phyloP scores from a whole-genome alignment of 1,140 invertebrate genomes.

The Lepeophtheirus salmonis region DNA sequence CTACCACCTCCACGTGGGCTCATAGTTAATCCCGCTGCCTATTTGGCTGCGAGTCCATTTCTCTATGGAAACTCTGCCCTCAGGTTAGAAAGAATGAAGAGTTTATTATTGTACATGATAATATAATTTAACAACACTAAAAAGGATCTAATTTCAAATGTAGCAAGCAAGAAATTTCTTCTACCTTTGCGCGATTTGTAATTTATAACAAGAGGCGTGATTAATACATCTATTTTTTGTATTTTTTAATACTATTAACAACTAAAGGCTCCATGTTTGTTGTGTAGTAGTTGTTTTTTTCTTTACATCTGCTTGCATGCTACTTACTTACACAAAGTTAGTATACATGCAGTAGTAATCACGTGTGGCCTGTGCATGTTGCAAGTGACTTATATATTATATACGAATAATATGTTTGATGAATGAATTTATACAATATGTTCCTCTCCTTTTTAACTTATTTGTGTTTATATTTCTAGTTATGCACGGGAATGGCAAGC shows the following conservation, averaged over 20 bases:
- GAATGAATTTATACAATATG: too few species aligned
- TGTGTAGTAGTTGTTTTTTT: too few species aligned
- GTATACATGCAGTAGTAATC: too few species aligned
- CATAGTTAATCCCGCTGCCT: slow-evolving; percentile 11
- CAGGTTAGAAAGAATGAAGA: slow-evolving; percentile 5
- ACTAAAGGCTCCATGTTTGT: not conserved
- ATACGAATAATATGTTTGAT: too few species aligned
- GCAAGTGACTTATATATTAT: too few species aligned
- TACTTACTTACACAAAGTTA: too few species aligned
- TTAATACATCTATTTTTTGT: not conserved
- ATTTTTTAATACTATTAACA: not conserved
- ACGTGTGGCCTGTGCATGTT: too few species aligned
- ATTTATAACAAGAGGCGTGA: not conserved
- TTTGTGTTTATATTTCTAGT: not conserved
- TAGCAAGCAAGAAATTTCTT: not conserved
- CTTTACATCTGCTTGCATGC: too few species aligned
- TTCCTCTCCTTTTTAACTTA: not conserved
- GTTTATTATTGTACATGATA: not conserved
- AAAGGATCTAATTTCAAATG: not conserved
- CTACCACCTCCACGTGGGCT: not conserved
- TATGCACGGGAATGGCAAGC: slow-evolving; percentile 14
- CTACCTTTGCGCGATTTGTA: not conserved
- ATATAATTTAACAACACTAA: not conserved
- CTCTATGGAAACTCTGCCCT: slow-evolving; percentile 10
- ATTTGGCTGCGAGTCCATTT: slow-evolving; percentile 14